These are phyloP conservation scores for Lasioglossum pauxillum DNA, from an alignment of 2,888 invertebrate species.

Conservation along the genomic window DNA sequence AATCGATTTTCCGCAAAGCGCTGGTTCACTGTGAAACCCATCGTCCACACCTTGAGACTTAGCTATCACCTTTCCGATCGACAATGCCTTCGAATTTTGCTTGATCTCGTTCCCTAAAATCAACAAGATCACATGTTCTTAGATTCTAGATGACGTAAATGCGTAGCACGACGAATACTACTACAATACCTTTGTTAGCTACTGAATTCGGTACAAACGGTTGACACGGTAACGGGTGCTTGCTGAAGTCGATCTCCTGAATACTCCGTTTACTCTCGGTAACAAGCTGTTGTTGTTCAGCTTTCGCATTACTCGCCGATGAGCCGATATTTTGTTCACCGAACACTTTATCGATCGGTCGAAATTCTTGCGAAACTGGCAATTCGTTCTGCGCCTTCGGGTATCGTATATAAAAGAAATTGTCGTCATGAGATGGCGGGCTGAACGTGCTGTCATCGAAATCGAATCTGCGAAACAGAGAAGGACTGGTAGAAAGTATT, in stretches of 20 bases:
- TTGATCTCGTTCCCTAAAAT: slow-evolving; percentile 40
- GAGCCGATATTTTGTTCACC: slow-evolving; percentile 63
- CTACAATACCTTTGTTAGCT: slow-evolving; percentile 71
- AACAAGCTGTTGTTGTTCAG: slow-evolving; percentile 30
- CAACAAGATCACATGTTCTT: neutral
- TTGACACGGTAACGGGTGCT: slow-evolving; percentile 89
- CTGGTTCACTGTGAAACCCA: slow-evolving; percentile 87
- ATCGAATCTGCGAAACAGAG: slow-evolving; percentile 85
- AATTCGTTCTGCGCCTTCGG: slow-evolving; percentile 68
- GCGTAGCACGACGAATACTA: neutral
- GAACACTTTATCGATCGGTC: slow-evolving; percentile 75
- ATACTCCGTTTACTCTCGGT: slow-evolving; percentile 59
- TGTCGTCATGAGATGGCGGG: slow-evolving; percentile 91
- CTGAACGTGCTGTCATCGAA: slow-evolving; percentile 87
- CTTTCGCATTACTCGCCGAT: slow-evolving; percentile 42
- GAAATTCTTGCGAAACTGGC: slow-evolving; percentile 71
- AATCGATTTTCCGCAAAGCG: slow-evolving; percentile 89
- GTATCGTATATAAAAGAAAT: slow-evolving; percentile 90
- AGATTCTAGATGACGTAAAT: neutral
- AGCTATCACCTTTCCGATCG: slow-evolving; percentile 68
- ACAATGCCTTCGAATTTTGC: slow-evolving; percentile 46
- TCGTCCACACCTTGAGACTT: slow-evolving; percentile 89
- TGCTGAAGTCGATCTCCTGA: slow-evolving; percentile 85
- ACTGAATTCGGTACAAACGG: slow-evolving; percentile 75
- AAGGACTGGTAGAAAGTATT: neutral